phyloP scores from a whole-genome alignment of 2,888 invertebrate genomes.

The Aplocera efformata region DNA sequence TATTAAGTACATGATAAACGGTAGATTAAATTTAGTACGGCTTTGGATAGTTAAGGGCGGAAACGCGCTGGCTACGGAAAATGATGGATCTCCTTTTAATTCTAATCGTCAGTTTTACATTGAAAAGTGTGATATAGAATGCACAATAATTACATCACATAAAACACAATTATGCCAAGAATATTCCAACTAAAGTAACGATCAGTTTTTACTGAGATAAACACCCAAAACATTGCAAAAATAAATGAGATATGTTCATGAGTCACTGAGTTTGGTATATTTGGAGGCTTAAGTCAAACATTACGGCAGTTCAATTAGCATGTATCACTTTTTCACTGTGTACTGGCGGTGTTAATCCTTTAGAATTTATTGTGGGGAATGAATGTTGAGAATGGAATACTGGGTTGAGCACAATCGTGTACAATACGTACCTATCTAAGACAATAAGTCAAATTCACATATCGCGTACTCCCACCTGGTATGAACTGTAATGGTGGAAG shows the following conservation, averaged over 20 bases:
- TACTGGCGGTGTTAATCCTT: conserved; percentile 17
- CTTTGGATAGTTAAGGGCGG: conserved; percentile 33
- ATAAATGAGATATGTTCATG: too few relatives aligned
- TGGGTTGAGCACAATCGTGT: conserved; percentile 73
- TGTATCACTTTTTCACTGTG: conserved; percentile 9
- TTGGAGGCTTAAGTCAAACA: too few relatives aligned
- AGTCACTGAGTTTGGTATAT: too few relatives aligned
- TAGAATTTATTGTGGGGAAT: conserved; percentile 44
- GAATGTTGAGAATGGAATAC: conserved; percentile 53
- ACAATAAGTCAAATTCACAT: conserved; percentile 74
- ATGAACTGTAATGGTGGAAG: conserved; percentile 32
- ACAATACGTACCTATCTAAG: conserved; percentile 61
- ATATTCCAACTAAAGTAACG: too few relatives aligned
- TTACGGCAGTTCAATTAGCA: too few relatives aligned
- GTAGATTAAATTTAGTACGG: conserved; percentile 31
- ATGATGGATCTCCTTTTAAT: conserved; percentile 59
- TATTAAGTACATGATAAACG: conserved; percentile 63
- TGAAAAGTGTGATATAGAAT: conserved; percentile 3
- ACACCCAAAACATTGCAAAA: too few relatives aligned
- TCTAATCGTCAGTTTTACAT: conserved; percentile 37
- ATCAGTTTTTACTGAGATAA: too few relatives aligned
- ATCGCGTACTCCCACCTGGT: conserved; percentile 67
- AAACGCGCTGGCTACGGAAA: conserved; percentile 33
- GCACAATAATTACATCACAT: too few relatives aligned
- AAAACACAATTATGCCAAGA: too few relatives aligned